Percentiles rank a stretch among this genome's conserved stretches.
Conservation (phyloP, 2,113 vertebrate species). For the Corapipo altera region DNA sequence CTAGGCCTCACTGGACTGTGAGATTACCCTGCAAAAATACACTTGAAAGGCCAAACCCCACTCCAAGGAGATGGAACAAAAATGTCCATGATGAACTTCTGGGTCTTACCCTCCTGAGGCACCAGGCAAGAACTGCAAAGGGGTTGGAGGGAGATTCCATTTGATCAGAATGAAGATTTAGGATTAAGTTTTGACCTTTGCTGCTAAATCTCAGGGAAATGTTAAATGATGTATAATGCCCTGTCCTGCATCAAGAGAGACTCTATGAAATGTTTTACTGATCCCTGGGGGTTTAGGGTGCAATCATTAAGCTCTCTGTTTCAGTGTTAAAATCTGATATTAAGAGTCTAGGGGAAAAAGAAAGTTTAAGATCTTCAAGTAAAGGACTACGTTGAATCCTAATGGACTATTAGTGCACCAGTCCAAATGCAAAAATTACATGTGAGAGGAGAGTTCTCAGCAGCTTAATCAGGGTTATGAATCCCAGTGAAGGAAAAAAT, state of each 20-base stretch:
- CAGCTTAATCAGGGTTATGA: background rate
- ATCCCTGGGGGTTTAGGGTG: background rate
- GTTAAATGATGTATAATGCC: background rate
- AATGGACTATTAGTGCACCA: background rate
- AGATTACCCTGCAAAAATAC: background rate
- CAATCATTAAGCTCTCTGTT: background rate
- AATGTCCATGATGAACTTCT: background rate
- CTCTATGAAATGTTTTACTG: background rate
- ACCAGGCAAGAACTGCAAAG: background rate
- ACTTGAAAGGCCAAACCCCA: background rate
- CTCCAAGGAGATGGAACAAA: background rate
- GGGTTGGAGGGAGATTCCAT: background rate
- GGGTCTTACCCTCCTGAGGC: background rate
- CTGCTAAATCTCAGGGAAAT: background rate
- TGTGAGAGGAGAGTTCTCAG: background rate
- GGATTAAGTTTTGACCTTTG: background rate
- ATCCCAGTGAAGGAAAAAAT: background rate
- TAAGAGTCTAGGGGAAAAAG: background rate
- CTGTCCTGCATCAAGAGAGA: background rate
- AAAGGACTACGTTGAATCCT: background rate
- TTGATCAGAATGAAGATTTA: background rate
- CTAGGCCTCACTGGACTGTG: background rate
- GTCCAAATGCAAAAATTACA: background rate
- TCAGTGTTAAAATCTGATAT: background rate
- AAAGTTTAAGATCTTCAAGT: background rate